Base-by-base conservation (phyloP, 2,888 invertebrate species). In the Ophion ellenae region DNA sequence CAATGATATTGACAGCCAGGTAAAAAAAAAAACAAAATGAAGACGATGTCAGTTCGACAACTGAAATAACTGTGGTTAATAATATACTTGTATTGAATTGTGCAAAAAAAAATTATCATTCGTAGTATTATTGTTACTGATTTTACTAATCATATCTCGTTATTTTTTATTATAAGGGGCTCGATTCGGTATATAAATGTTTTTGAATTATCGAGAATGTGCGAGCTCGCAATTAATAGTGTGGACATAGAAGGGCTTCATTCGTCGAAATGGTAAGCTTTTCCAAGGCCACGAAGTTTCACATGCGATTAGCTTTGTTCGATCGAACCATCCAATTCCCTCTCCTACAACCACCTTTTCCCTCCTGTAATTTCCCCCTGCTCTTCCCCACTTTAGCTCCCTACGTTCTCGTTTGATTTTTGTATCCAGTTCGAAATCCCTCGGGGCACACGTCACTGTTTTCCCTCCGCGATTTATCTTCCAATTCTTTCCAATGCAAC, bases 381-480 rank as follows among this genome's bases (percentile, higher is more conserved):
- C 66, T 78, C 59, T 74, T 17, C 20, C 17, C 57, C 77, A 67
- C 73, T 78, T 73, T 70, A 73, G 69, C 74, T 53, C 53, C 32
- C 53, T 40, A 69, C 40, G 17, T 63, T 74, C 73, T 70, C 70
- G 70, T 82, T 84, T 80, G 84, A 80, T 75, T 84, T 63, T 79
- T 20, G 64, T 66, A 63, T 40, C 57, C 71, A 6, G 14, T n/a
- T 71, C 77, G 81, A 82, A 71, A 67, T 80, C 84, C 87, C 87
- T 79, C 64, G 77, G 87, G 75, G 64, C 17, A n/a, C n/a, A 87
- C 87, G 82, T 83, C 83, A 77, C 78, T 83, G 83, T 87, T 87
- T 84, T 88, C 87, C 61, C 84, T 81, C 75, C 28, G n/a, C 88
- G 84, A 87, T 87, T 87, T 87, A 81, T 87, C 88, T 86, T 80